Base-by-base conservation (phyloP, 2,797 vertebrate species). In the Dendrocincla fuliginosa region DNA sequence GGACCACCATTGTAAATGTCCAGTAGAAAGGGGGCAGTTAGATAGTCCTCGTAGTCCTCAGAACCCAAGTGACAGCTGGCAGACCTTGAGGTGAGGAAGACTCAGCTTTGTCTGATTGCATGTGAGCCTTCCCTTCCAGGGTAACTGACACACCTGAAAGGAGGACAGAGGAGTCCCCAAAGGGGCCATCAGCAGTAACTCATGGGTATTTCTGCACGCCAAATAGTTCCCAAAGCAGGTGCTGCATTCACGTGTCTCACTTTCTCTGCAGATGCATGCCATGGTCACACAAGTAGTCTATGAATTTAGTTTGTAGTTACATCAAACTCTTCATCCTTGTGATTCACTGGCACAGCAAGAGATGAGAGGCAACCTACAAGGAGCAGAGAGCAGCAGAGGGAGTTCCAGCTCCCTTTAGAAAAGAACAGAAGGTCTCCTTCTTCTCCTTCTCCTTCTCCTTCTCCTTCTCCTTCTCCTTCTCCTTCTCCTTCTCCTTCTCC, bases 1-100 rank as follows among this genome's bases (percentile, higher is more conserved):
- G 49, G 42, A 49, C 8, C 22, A 49, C 16, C 17, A 22, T 0
- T 69, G 59, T 28, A 61, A 18, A 8, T 2, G 0, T 44, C 32
- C 32, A 16, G 41, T n/a, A 25, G 56, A 33, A 83, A n/a, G 14
- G 3, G 64, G 24, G 37, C 41, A 49, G 25, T 2, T 46, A 39
- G 13, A 15, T 39, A 39, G 16, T 53, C 49, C 23, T 85, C 4
- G 2, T 16, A 65, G 47, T 67, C 57, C n/a, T 79, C 55, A 35
- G 46, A 44, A 50, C 23, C 9, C 35, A 50, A 47, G 13, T 20
- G 35, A 32, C 39, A 69, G 27, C 24, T 47, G 28, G 39, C 41
- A 84, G 67, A 50, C 22, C 13, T 11, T 49, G 46, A 68, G 23
- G 14, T 56, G 49, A 75, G 69, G 44, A 77, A 87, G 20, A 13